These are phyloP conservation scores for Solenopsis fugax DNA, from an alignment of 1,140 invertebrate species.

Conservation along the genomic window DNA sequence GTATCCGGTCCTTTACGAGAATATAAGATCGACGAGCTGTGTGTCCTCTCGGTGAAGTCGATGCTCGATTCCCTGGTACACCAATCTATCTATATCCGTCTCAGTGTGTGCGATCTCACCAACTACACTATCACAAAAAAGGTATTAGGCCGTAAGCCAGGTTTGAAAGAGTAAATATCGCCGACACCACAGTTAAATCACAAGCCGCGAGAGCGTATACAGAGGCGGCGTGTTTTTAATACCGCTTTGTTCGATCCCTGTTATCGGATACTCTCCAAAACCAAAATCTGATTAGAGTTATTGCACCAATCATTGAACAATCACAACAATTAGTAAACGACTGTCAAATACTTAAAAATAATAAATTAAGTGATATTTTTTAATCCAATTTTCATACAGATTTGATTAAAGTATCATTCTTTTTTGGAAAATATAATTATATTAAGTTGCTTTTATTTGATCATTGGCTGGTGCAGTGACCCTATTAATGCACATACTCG, in stretches of 20 bases:
- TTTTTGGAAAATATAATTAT: too few species aligned
- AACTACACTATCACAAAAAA: conserved; percentile 63
- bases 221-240: conserved; percentile 20
- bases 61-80: conserved; percentile 14
- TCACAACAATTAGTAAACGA: too few species aligned
- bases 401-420: too few species aligned
- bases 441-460: too few species aligned
- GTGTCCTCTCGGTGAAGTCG: neutral
- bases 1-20: neutral
- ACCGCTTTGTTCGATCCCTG: conserved; percentile 9
- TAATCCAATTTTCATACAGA: too few species aligned
- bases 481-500: conserved; percentile 40
- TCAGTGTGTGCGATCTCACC: conserved; percentile 33
- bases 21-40: neutral
- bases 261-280: conserved; percentile 42
- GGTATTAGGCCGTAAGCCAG: conserved; percentile 57
- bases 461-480: too few species aligned
- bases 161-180: conserved; percentile 47
- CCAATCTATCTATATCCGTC: conserved; percentile 17
- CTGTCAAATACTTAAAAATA: too few species aligned
- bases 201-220: conserved; percentile 49
- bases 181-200: conserved; percentile 63
- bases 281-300: neutral
- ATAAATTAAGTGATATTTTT: too few species aligned
- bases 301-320: too few species aligned